Conservation (phyloP, 2,797 vertebrate species). For the Thamnophis elegans region DNA sequence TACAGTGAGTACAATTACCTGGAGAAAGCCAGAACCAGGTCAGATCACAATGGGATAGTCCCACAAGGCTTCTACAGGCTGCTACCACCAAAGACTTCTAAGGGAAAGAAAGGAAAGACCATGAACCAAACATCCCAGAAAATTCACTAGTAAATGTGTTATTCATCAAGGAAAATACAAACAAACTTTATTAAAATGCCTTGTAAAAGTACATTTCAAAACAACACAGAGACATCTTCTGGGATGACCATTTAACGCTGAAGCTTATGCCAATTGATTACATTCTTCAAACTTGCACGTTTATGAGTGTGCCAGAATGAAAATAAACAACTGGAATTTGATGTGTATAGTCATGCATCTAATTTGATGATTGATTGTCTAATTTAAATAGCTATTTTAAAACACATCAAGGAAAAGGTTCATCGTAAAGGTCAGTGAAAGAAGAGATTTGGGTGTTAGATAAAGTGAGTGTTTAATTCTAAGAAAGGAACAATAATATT, state of each 20-base stretch:
- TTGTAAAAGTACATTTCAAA: constrained; percentile 78
- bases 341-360: constrained; percentile 63
- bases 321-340: constrained; percentile 73
- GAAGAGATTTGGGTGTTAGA: constrained; percentile 4
- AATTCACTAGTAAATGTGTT: constrained; percentile 89
- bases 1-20: constrained; percentile 84
- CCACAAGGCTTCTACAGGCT: constrained; percentile 80
- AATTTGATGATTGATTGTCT: constrained; percentile 67
- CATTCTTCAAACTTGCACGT: constrained; percentile 70
- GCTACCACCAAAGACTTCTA: constrained; percentile 88
- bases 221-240: constrained; percentile 73
- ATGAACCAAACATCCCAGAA: constrained; percentile 85
- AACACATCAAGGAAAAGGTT: constrained; percentile 47
- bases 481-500: constrained; percentile 9
- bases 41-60: constrained; percentile 85
- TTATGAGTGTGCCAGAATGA: constrained; percentile 73
- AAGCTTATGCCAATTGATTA: constrained; percentile 66
- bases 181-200: constrained; percentile 94
- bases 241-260: constrained; percentile 69
- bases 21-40: constrained; percentile 83
- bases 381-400: constrained; percentile 68
- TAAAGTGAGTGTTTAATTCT: neutral
- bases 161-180: constrained; percentile 93
- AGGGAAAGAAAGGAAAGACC: constrained; percentile 86
- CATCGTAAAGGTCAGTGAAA: constrained; percentile 51